A percentile compares a stretch with the other conserved stretches of the same genome.
phyloP scores from a whole-genome alignment of 2,888 invertebrate genomes.

The Melinopterus prodromus region DNA sequence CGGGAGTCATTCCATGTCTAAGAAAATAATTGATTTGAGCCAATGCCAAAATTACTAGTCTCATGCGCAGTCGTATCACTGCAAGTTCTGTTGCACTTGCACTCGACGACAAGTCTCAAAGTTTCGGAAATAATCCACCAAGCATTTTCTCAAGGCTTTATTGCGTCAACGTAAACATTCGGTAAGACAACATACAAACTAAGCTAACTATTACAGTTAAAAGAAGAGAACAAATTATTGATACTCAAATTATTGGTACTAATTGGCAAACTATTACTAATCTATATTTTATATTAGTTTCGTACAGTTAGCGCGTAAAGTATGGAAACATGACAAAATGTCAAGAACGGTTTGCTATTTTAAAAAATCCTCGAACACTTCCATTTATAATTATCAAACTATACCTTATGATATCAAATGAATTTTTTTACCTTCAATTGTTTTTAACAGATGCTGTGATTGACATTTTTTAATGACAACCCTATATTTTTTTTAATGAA shows the following conservation, averaged over 20 bases:
- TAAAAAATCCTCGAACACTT: too few relatives aligned
- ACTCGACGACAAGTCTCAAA: not conserved
- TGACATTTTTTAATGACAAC: too few relatives aligned
- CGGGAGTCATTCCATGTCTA: slow-evolving; percentile 10
- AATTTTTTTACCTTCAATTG: too few relatives aligned
- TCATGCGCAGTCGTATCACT: not conserved
- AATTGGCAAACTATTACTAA: not conserved
- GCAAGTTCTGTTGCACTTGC: not conserved
- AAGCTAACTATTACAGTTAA: not conserved
- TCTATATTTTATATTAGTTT: too few relatives aligned
- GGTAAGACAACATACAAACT: not conserved
- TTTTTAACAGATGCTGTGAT: too few relatives aligned
- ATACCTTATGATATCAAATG: too few relatives aligned
- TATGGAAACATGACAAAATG: too few relatives aligned
- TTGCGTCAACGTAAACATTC: not conserved
- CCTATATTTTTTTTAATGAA: too few relatives aligned
- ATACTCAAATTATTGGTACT: not conserved
- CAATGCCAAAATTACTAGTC: not conserved
- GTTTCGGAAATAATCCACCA: not conserved
- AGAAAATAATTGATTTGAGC: slow-evolving; percentile 18
- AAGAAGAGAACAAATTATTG: not conserved
- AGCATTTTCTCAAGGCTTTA: not conserved
- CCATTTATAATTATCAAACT: too few relatives aligned
- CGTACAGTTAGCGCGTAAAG: too few relatives aligned
- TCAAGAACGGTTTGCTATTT: too few relatives aligned